Evolutionary conservation across 2,797 vertebrate genomes (phyloP).

Genomic region (Prunella strophiata): DNA sequence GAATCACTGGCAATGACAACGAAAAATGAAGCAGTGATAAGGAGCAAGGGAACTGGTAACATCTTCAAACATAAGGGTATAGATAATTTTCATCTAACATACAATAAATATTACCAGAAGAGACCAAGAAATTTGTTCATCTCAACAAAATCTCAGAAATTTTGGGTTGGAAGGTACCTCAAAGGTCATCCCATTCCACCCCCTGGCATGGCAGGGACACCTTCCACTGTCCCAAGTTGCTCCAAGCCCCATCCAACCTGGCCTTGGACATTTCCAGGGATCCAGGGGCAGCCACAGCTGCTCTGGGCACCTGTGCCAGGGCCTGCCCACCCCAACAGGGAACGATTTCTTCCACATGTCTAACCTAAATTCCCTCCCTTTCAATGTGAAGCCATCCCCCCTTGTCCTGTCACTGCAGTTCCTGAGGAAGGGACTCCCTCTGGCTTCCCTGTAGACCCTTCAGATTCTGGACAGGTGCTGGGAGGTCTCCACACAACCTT

Average conservation of each 20-base stretch:
- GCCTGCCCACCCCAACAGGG: not conserved
- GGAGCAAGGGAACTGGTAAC: not conserved
- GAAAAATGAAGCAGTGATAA: not conserved
- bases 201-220: not conserved
- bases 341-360: not conserved
- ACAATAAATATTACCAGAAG: not conserved
- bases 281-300: not conserved
- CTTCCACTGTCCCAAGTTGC: rapidly evolving
- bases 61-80: not conserved
- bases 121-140: not conserved
- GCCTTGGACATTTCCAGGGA: not conserved
- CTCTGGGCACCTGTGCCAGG: not conserved
- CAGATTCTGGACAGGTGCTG: not conserved
- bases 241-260: not conserved
- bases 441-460: not conserved
- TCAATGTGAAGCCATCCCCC: not conserved
- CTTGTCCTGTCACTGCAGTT: not conserved
- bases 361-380: not conserved
- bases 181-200: not conserved
- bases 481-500: not conserved
- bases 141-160: not conserved
- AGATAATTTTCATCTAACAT: not conserved
- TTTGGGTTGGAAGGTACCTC: not conserved
- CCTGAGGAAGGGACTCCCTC: not conserved
- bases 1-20: not conserved